Evolutionary conservation across 2,113 vertebrate genomes (phyloP).

Genomic region (Labeo catla): DNA sequence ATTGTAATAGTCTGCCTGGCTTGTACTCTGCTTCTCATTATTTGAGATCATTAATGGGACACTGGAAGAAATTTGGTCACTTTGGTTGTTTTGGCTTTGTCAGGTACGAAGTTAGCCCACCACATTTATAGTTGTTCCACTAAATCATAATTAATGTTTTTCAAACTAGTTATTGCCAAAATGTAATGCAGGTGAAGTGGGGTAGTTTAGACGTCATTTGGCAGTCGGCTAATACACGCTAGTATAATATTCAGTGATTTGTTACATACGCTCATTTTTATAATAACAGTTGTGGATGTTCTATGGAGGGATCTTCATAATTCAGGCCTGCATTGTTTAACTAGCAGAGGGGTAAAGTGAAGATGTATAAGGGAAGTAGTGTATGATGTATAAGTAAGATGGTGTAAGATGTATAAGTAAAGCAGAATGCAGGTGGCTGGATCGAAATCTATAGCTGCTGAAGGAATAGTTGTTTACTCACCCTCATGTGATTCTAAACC

Average conservation of each 20-base stretch:
- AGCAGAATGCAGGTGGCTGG: not conserved
- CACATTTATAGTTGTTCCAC: not conserved
- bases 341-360: no score
- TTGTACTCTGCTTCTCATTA: not conserved
- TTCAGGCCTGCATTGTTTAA: not conserved
- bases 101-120: not conserved
- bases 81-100: constrained; percentile 1
- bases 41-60: not conserved
- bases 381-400: no score
- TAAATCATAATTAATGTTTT: not conserved
- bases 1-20: not conserved
- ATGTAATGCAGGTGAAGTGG: not conserved
- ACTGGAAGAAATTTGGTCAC: not conserved
- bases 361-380: no score
- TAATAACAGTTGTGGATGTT: not conserved
- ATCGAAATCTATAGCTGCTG: not conserved
- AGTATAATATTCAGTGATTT: not conserved
- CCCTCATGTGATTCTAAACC: not conserved
- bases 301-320: not conserved
- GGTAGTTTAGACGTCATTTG: not conserved
- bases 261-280: not conserved
- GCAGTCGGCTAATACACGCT: not conserved
- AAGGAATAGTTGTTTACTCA: not conserved
- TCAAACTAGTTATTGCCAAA: not conserved
- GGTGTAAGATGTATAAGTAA: no score